Percentiles rank a stretch among this genome's conserved stretches.
These are phyloP conservation scores for Prochilodus magdalenae DNA, from an alignment of 2,113 vertebrate genomes.

Conservation along the genomic window DNA sequence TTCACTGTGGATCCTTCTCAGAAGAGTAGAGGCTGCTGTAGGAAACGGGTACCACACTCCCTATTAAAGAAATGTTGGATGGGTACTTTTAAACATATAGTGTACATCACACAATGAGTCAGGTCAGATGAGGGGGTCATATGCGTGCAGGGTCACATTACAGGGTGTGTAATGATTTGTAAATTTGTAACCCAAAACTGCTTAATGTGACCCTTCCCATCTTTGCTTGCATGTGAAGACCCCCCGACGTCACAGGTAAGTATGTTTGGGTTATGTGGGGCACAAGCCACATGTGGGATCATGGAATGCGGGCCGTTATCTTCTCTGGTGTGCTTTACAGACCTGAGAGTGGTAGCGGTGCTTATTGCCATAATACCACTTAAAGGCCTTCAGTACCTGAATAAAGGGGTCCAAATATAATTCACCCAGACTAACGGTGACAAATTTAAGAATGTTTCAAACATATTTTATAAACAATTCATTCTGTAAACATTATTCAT, in stretches of 20 bases:
- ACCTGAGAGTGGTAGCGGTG: conserved; percentile 26
- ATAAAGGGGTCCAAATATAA: conserved; percentile 14
- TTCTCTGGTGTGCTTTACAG: conserved; percentile 57
- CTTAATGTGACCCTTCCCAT: conserved; percentile 18
- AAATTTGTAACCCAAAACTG: background rate
- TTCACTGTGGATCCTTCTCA: background rate
- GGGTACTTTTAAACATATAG: background rate
- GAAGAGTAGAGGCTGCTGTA: background rate
- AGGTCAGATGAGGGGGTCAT: too few relatives aligned
- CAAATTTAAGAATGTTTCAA: background rate
- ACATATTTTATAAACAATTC: background rate
- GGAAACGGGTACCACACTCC: background rate
- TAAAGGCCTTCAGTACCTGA: conserved; percentile 21
- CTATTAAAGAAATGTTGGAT: background rate
- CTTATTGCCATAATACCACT: conserved; percentile 28
- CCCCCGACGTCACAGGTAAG: conserved; percentile 49
- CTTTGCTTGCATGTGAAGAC: conserved; percentile 51
- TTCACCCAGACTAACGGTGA: conserved; percentile 13
- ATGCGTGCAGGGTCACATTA: background rate
- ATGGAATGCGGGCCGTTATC: conserved; percentile 72
- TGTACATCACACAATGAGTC: background rate
- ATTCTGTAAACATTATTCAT: background rate
- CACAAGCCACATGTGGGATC: conserved; percentile 73
- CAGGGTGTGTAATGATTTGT: background rate
- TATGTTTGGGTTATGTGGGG: conserved; percentile 77